Base-by-base conservation (phyloP, 2,113 vertebrate species). In the Trichechus manatus region DNA sequence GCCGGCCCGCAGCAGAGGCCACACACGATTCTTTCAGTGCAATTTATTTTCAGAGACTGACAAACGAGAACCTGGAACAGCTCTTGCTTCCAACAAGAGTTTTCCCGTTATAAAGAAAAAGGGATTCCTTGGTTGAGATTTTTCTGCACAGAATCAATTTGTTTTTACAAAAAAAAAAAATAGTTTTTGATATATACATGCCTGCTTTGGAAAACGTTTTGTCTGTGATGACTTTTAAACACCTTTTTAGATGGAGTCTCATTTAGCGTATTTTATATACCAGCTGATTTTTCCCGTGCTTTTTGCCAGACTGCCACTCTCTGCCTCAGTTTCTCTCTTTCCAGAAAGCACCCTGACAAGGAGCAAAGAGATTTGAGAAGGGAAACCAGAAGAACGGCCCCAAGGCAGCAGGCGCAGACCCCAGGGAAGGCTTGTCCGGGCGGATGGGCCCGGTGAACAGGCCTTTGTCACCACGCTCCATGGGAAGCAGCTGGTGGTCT, bases 21-120 rank as follows among this genome's bases (percentile, higher is more conserved):
- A 87, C 20, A 47, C 3, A 22, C 10, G n/a, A 90, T 77, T 89
- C 75, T 68, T 23, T 82, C 9, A 70, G 59, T 31, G 66, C 25
- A 33, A 50, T 88, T 94, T 82, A 93, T 81, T 91, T 96, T 80
- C 91, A 44, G 56, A 36, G 80, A 96, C 95, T 95, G 50, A 96
- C 95, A 94, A 92, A 89, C 0, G 78, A 59, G 95, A 97, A 61
- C 84, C 75, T 53, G 25, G 74, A 95, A 74, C 23, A 80, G 17
- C 50, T 78, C 63, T 64, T 59, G 81, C 93, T 88, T 93, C 77
- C 13, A 82, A 89, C 94, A 93, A 96, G 86, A 72, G 53, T 59
- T 63, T 83, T 56, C 74, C 64, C 74, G 53, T 89, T 79, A 79
- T 84, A 91, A 85, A 93, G 79, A 92, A 47, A 86, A 63, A 19